Evolutionary conservation across 2,888 invertebrate species (phyloP).

Genomic region (Tupiocoris notatus): DNA sequence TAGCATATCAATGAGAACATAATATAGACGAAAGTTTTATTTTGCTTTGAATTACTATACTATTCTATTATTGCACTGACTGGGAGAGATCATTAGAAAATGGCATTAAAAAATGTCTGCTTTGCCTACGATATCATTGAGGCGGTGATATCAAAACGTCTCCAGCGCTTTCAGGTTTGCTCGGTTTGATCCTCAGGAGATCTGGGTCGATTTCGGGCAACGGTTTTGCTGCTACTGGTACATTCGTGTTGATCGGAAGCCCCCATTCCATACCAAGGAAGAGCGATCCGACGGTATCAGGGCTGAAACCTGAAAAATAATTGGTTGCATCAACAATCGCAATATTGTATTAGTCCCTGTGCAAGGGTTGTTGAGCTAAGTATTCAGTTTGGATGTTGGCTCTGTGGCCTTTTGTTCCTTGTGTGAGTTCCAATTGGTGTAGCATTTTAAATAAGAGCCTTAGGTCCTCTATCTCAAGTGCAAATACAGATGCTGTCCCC

Average conservation of each 20-base stretch:
- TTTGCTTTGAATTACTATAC: no score
- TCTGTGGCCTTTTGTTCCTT: no score
- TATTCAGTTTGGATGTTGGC: background rate
- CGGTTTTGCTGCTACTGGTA: conserved; percentile 38
- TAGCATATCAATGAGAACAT: no score
- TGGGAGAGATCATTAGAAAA: no score
- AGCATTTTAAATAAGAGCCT: no score
- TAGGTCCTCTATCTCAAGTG: no score
- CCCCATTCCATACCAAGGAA: conserved; percentile 51
- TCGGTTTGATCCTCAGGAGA: conserved; percentile 48
- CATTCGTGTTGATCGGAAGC: conserved; percentile 14
- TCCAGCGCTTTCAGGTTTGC: conserved; percentile 37
- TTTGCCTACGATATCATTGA: conserved; percentile 14
- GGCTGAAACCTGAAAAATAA: conserved; percentile 45
- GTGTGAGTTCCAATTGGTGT: no score
- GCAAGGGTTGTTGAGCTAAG: background rate
- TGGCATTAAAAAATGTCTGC: no score
- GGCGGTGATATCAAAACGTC: conserved; percentile 22
- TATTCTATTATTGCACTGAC: no score
- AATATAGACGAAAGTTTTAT: no score
- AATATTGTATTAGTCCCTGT: no score
- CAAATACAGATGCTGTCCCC: no score
- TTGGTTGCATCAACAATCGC: background rate
- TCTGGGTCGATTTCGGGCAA: conserved; percentile 50
- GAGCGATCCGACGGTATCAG: conserved; percentile 49